phyloP scores from a whole-genome alignment of 2,888 invertebrate genomes.

The Nemotelus nigrinus region DNA sequence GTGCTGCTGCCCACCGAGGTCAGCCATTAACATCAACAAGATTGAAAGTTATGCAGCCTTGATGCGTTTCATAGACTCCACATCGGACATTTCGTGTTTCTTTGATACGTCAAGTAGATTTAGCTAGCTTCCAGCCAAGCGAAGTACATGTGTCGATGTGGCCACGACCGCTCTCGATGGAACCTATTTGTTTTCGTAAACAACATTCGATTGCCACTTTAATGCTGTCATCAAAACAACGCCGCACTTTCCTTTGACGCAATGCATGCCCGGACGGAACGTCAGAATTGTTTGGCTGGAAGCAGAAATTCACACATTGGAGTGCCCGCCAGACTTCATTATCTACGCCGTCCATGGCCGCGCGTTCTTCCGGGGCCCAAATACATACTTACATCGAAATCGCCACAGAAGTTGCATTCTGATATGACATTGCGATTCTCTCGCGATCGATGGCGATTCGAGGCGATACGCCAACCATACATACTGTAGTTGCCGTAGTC shows the following conservation, averaged over 20 bases:
- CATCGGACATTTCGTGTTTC: background rate
- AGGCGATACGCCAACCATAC: background rate
- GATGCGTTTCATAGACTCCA: background rate
- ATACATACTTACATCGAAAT: no score
- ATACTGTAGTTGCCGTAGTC: background rate
- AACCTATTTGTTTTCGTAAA: conserved; percentile 24
- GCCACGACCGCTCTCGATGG: background rate
- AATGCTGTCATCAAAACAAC: conserved; percentile 32
- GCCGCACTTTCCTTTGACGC: background rate
- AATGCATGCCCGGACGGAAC: background rate
- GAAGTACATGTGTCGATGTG: background rate
- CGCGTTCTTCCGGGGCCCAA: no score
- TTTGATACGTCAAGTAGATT: no score
- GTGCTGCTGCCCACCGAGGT: conserved; percentile 1
- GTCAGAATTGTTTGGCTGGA: background rate
- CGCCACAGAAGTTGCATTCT: background rate
- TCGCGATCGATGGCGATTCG: background rate
- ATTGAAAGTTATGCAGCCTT: background rate
- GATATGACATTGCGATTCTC: background rate
- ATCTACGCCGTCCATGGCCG: background rate
- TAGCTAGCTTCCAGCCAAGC: background rate
- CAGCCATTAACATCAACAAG: conserved; percentile 10
- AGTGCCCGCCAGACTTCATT: conserved; percentile 11
- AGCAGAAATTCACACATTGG: conserved; percentile 15
- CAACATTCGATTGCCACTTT: conserved; percentile 22